A percentile compares a stretch with the other conserved stretches of the same genome.
These are phyloP conservation scores for Xanthostigma xanthostigma DNA, from an alignment of 2,888 invertebrate species.

Conservation along the genomic window DNA sequence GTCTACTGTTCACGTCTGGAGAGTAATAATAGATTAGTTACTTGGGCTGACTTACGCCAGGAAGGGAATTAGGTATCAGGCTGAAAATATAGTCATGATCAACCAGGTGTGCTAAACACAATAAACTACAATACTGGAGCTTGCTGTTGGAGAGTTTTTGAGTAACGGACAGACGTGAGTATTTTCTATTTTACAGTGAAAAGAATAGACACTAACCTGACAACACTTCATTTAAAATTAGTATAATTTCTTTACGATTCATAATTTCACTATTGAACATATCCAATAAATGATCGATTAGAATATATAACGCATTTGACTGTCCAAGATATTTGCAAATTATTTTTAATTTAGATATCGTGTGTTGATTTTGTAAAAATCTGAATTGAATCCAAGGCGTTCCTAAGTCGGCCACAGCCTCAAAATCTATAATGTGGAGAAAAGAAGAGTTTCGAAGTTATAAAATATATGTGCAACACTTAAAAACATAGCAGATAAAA, in stretches of 20 bases:
- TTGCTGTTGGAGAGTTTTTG: background rate
- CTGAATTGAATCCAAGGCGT: slow-evolving; percentile 50
- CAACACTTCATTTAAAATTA: slow-evolving; percentile 41
- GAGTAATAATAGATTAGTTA: no score
- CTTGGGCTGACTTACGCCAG: no score
- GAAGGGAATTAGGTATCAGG: no score
- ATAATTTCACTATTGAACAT: slow-evolving; percentile 34
- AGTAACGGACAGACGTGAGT: background rate
- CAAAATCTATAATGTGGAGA: slow-evolving; percentile 22
- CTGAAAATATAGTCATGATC: no score
- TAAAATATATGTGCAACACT: no score
- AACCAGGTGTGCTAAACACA: no score
- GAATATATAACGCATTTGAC: slow-evolving; percentile 35
- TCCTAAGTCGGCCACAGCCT: slow-evolving; percentile 22
- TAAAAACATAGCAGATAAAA: no score
- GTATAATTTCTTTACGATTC: slow-evolving; percentile 42
- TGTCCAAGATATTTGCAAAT: slow-evolving; percentile 39
- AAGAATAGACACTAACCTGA: slow-evolving; percentile 24
- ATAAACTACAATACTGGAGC: no score
- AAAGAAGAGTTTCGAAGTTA: background rate
- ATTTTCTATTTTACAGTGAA: background rate
- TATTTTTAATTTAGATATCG: slow-evolving; percentile 34
- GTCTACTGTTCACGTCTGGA: no score
- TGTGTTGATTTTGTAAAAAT: slow-evolving; percentile 35
- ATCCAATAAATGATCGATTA: slow-evolving; percentile 47